Percentiles rank a stretch among this genome's conserved stretches.
These are phyloP conservation scores for Sphaeridia pumilis DNA, from an alignment of 2,888 invertebrate genomes.

Conservation along the genomic window DNA sequence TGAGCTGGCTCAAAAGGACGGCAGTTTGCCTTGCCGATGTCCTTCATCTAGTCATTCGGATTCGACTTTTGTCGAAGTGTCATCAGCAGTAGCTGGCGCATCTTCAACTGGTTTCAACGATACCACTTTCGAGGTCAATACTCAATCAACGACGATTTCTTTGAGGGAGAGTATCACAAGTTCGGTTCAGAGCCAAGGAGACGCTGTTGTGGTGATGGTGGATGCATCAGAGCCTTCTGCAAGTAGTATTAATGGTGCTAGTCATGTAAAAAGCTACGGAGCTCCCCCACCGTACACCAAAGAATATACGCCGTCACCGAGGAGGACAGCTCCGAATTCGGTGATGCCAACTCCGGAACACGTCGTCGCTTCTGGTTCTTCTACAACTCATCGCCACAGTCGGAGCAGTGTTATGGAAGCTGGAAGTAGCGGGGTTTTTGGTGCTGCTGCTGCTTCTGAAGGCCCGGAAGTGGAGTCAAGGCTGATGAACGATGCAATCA, in stretches of 20 bases:
- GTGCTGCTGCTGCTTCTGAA: no score
- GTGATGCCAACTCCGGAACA: neutral
- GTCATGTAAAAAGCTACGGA: neutral
- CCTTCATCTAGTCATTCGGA: constrained; percentile 28
- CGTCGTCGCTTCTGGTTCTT: neutral
- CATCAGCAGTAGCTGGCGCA: neutral
- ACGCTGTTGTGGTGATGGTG: constrained; percentile 10
- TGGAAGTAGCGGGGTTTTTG: no score
- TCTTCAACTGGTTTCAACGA: neutral
- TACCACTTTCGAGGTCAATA: neutral
- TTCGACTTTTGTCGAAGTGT: neutral
- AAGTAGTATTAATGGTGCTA: constrained; percentile 9
- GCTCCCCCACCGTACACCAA: constrained; percentile 10
- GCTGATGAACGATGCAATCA: no score
- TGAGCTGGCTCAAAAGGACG: constrained; percentile 2
- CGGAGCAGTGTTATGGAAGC: neutral
- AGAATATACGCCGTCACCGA: constrained; percentile 5
- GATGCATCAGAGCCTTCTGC: constrained; percentile 14
- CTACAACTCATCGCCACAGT: neutral
- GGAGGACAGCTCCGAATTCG: neutral
- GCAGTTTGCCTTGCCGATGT: constrained; percentile 18
- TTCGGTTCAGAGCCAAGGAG: neutral
- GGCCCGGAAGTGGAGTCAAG: no score
- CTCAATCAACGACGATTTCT: neutral
- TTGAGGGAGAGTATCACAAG: neutral